Percentiles rank a stretch among this genome's conserved stretches.
Evolutionary conservation across 2,888 invertebrate species (phyloP).

Genomic region (Panzeria rudis): DNA sequence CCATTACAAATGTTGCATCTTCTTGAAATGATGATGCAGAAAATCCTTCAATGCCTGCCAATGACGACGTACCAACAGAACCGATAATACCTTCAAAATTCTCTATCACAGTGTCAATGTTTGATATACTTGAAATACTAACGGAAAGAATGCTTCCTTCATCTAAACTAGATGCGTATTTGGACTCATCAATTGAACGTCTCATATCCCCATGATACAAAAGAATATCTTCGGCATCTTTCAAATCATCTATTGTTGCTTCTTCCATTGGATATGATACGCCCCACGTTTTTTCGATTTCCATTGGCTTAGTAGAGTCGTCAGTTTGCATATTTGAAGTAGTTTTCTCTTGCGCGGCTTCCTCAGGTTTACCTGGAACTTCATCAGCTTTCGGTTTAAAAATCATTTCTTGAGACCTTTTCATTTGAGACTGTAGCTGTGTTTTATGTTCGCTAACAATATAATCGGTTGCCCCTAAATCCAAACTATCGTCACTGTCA

Average conservation of each 20-base stretch:
- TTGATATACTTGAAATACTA: conserved; percentile 86
- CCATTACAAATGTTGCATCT: conserved; percentile 76
- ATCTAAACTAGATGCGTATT: conserved; percentile 85
- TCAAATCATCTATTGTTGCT: conserved; percentile 75
- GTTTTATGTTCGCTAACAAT: conserved; percentile 84
- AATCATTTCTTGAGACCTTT: conserved; percentile 95
- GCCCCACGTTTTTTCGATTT: conserved; percentile 79
- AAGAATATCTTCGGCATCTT: conserved; percentile 79
- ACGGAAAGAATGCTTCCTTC: conserved; percentile 86
- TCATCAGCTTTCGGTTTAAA: conserved; percentile 88
- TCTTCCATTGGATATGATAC: conserved; percentile 81
- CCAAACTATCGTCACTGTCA: conserved; percentile 84
- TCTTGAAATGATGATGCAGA: conserved; percentile 76
- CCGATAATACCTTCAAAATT: conserved; percentile 82
- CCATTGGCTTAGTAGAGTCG: conserved; percentile 77
- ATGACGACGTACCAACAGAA: conserved; percentile 82
- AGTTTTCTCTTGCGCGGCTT: conserved; percentile 81
- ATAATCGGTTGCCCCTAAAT: conserved; percentile 74
- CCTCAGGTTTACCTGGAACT: conserved; percentile 56
- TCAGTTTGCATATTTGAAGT: conserved; percentile 72
- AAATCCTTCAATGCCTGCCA: conserved; percentile 82
- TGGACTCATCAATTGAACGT: conserved; percentile 83
- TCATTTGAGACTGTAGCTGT: conserved; percentile 89
- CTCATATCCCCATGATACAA: conserved; percentile 78
- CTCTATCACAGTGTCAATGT: conserved; percentile 83